These are phyloP conservation scores for Leucophenga maculata DNA, from an alignment of 2,888 invertebrate species.

Conservation along the genomic window DNA sequence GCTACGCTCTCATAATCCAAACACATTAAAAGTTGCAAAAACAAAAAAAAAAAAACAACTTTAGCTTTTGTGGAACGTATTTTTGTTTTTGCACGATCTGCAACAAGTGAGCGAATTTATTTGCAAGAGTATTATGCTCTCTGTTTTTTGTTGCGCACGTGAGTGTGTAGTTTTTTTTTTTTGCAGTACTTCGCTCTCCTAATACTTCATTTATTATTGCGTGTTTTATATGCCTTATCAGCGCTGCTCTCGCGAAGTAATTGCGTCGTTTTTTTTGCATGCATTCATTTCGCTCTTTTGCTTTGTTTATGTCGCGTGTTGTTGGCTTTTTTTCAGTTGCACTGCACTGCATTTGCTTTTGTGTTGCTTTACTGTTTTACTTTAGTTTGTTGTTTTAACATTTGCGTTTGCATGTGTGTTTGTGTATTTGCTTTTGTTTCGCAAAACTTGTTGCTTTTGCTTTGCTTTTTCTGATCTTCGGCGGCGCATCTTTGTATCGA, in stretches of 20 bases:
- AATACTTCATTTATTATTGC: no score
- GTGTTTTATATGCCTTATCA: no score
- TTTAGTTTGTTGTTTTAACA: constrained; percentile 39
- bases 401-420: constrained; percentile 24
- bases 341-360: constrained; percentile 44
- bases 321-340: constrained; percentile 24
- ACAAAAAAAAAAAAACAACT: neutral
- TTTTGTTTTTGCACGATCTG: neutral
- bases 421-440: constrained; percentile 50
- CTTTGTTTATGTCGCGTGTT: constrained; percentile 35
- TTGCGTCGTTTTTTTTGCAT: no score
- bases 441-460: constrained; percentile 54
- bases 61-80: constrained; percentile 54
- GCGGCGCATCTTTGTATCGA: constrained; percentile 61
- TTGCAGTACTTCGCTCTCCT: no score
- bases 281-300: no score
- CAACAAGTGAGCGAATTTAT: constrained; percentile 12
- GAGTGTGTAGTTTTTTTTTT: no score
- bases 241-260: no score
- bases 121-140: constrained; percentile 38
- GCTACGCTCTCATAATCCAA: neutral
- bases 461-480: constrained; percentile 44
- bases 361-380: neutral
- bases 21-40: neutral
- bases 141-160: no score